phyloP scores from a whole-genome alignment of 2,113 vertebrate genomes.

The Spizaetus ornatus region DNA sequence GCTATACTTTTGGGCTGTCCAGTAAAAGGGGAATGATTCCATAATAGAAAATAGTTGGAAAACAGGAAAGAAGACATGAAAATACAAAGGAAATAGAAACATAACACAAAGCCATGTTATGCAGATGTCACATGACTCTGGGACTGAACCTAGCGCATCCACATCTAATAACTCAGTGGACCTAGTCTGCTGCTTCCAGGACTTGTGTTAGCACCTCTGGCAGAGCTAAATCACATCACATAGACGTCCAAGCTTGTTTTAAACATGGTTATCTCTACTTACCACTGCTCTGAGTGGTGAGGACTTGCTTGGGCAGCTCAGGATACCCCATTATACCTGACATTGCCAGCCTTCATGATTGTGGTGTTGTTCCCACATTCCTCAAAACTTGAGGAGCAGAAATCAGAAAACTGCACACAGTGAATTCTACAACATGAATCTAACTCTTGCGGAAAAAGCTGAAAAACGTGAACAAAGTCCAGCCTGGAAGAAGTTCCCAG shows the following conservation, averaged over 20 bases:
- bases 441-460: neutral
- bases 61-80: neutral
- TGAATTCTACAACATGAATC: neutral
- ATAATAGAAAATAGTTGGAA: neutral
- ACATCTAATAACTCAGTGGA: neutral
- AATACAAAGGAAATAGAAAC: neutral
- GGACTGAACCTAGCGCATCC: neutral
- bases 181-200: neutral
- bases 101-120: neutral
- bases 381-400: neutral
- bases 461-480: neutral
- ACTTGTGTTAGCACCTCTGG: neutral
- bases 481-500: neutral
- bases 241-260: neutral
- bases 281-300: neutral
- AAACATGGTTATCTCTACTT: neutral
- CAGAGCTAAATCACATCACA: neutral
- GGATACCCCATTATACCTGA: neutral
- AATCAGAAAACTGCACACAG: neutral
- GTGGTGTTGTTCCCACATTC: neutral
- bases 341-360: neutral
- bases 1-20: neutral
- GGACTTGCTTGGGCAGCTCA: neutral
- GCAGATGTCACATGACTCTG: neutral
- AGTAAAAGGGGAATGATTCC: neutral